Percentiles rank a stretch among this genome's conserved stretches.
These are phyloP conservation scores for Emydoidea blandingii DNA, from an alignment of 2,797 vertebrate genomes.

Conservation along the genomic window DNA sequence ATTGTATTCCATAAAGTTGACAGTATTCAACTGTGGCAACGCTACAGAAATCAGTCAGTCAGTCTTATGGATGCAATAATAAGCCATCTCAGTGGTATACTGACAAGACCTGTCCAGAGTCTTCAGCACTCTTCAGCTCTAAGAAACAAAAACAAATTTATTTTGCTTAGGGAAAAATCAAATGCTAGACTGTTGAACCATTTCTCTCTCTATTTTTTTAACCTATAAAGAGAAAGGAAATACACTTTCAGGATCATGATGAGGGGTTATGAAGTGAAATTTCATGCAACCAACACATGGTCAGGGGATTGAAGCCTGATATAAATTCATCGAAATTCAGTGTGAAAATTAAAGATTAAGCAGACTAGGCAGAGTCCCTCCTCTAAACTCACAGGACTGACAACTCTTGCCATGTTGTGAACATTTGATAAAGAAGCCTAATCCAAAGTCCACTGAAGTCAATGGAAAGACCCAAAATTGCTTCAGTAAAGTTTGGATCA, in stretches of 20 bases:
- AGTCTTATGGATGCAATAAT: neutral
- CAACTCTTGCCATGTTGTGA: neutral
- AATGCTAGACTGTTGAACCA: neutral
- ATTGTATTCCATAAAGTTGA: neutral
- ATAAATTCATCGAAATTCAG: neutral
- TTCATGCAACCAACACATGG: neutral
- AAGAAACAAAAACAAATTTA: neutral
- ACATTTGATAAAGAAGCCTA: neutral
- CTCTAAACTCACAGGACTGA: neutral
- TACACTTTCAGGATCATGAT: neutral
- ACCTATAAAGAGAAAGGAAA: neutral
- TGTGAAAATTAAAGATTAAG: neutral
- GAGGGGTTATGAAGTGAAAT: neutral
- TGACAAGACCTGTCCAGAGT: neutral
- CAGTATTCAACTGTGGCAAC: neutral
- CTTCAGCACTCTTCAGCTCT: neutral
- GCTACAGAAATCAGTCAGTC: slow-evolving; percentile 7
- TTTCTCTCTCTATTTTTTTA: neutral
- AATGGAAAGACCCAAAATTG: neutral
- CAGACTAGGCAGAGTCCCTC: neutral
- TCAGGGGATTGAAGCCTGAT: neutral
- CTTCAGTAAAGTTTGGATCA: neutral
- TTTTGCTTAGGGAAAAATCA: neutral
- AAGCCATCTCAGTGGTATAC: neutral
- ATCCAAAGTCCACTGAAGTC: neutral